Percentiles rank a stretch among this genome's conserved stretches.
Evolutionary conservation across 1,140 invertebrate species (phyloP).

Genomic region (Cylas formicarius): DNA sequence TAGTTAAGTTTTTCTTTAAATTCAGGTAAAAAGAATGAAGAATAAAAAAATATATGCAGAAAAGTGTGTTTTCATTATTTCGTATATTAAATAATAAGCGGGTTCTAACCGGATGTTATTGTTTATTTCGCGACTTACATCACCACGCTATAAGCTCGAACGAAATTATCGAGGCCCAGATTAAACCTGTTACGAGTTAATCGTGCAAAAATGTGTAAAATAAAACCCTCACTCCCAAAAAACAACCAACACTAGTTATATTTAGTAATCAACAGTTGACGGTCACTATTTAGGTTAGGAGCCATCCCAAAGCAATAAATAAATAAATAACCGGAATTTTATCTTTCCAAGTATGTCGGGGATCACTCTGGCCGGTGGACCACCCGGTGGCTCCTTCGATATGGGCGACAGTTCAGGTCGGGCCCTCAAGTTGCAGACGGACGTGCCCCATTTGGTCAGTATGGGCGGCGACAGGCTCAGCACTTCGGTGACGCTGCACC

Average conservation of each 20-base stretch:
- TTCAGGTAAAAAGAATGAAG: too few relatives aligned
- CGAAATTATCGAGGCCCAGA: too few relatives aligned
- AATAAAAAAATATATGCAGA: too few relatives aligned
- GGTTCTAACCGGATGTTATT: too few relatives aligned
- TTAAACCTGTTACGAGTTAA: background rate
- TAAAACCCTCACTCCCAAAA: background rate
- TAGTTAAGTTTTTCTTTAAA: too few relatives aligned
- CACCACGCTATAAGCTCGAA: too few relatives aligned
- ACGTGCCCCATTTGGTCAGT: constrained; percentile 82
- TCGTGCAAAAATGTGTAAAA: background rate
- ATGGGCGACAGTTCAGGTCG: constrained; percentile 48
- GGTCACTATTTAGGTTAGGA: background rate
- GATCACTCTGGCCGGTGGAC: constrained; percentile 28
- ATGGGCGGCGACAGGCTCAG: constrained; percentile 79
- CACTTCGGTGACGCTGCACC: constrained; percentile 82
- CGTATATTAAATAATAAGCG: too few relatives aligned
- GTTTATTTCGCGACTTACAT: too few relatives aligned
- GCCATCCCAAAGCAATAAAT: background rate
- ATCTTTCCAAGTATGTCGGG: constrained; percentile 24
- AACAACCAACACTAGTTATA: too few relatives aligned
- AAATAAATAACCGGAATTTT: background rate
- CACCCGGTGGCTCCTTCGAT: constrained; percentile 19
- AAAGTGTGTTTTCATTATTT: too few relatives aligned
- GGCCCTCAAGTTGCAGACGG: constrained; percentile 70
- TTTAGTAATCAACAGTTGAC: too few relatives aligned